Percentiles rank a stretch among this genome's conserved stretches.
phyloP scores from a whole-genome alignment of 2,888 invertebrate genomes.

The Aplocera efformata region DNA sequence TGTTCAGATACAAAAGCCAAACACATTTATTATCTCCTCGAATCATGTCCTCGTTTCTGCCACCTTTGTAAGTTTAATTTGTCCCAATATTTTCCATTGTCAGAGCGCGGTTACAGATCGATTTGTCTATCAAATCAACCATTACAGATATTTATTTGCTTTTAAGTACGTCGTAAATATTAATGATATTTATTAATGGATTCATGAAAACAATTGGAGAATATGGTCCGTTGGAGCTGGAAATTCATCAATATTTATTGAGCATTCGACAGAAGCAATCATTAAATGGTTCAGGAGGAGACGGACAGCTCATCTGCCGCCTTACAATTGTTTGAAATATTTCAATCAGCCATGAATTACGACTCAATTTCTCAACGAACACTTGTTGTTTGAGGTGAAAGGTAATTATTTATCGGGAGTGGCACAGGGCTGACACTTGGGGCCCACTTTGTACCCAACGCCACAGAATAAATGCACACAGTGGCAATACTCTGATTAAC shows the following conservation, averaged over 20 bases:
- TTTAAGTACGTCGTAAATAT: conserved; percentile 37
- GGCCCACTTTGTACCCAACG: not conserved
- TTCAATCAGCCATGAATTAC: not conserved
- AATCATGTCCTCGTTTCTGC: not conserved
- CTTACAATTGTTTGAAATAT: not conserved
- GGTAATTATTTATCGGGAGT: no score
- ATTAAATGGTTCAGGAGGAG: conserved; percentile 7
- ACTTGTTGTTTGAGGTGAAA: no score
- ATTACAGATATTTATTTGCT: conserved; percentile 27
- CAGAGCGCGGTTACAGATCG: conserved; percentile 7
- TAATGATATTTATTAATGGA: conserved; percentile 28
- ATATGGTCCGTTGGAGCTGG: conserved; percentile 27
- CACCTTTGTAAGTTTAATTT: conserved; percentile 8
- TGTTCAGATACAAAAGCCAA: no score
- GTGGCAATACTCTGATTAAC: no score
- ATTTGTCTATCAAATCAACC: conserved; percentile 25
- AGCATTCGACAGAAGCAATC: conserved; percentile 15
- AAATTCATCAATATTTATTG: conserved; percentile 38
- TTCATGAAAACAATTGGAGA: conserved; percentile 34
- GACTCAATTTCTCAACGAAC: no score
- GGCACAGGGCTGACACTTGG: not conserved
- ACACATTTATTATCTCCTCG: no score
- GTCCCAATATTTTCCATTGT: conserved; percentile 8
- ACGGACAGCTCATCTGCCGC: conserved; percentile 1
- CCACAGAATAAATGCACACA: no score